A percentile compares a stretch with the other conserved stretches of the same genome.
phyloP scores from a whole-genome alignment of 64 coral and sea anemone genomes.

The Stichodactyla helianthus region DNA sequence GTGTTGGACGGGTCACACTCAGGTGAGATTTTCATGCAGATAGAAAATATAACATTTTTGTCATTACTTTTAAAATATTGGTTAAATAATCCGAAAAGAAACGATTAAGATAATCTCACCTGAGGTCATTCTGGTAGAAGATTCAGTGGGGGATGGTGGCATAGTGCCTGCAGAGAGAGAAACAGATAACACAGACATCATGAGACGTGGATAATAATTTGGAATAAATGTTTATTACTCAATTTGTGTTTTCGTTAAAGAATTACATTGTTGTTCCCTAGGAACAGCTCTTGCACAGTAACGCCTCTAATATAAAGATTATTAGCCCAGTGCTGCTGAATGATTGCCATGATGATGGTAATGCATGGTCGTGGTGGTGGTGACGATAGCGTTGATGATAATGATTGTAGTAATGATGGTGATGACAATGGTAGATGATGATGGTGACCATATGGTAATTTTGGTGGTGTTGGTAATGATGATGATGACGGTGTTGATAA shows the following conservation, averaged over 20 bases:
- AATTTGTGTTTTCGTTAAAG: background rate
- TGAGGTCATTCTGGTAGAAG: constrained; percentile 27
- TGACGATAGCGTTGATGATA: background rate
- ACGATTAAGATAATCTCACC: constrained; percentile 11
- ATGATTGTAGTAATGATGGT: background rate
- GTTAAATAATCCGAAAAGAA: background rate
- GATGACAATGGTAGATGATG: background rate
- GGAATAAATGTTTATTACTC: background rate
- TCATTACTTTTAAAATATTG: background rate
- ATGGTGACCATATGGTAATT: background rate
- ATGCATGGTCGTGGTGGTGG: background rate
- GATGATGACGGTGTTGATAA: background rate
- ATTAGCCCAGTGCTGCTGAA: background rate
- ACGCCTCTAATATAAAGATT: background rate
- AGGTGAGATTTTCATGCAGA: constrained; percentile 18
- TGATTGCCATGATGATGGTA: background rate
- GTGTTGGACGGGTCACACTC: background rate
- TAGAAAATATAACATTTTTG: background rate
- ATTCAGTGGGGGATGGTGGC: background rate
- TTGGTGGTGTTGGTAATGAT: background rate
- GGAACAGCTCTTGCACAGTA: background rate
- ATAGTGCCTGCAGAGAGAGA: constrained; percentile 24
- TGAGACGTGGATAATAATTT: background rate
- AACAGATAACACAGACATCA: background rate
- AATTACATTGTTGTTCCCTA: constrained; percentile 20